Evolutionary conservation across 2,797 vertebrate genomes (phyloP), one percentile per base, ranked within the genome.

Genomic region (Fistularia tabacaria): DNA sequence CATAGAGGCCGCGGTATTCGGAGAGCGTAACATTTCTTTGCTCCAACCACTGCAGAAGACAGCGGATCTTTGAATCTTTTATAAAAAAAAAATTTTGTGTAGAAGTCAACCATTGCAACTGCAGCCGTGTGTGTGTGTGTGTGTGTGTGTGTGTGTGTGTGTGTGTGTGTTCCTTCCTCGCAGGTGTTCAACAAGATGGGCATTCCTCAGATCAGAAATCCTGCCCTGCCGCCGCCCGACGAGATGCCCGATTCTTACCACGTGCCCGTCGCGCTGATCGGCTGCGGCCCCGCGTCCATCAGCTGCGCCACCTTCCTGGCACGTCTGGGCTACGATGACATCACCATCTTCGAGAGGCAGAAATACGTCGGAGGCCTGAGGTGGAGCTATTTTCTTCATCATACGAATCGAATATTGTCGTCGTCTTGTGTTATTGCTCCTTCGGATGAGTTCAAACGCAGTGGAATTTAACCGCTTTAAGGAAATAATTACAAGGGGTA

Each of bases 111-210:
- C 25, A 25, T 25, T 25, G 25, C 25, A 25, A n/a, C 45, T 6
- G 13, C 2, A 46, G 6, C 13, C 14, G 14, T 41, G 6, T 10
- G 10, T n/a, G 7, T 11, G 38, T 15, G 15, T 36, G n/a, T 66
- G 9, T 57, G 14, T 12, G 3, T 37, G n/a, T 12, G 10, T 58
- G 53, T 48, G 38, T 62, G n/a, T 66, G 9, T 57, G 14, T 12
- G 3, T 37, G n/a, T 12, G 10, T 58, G 53, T 48, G 38, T 62
- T n/a, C n/a, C n/a, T n/a, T n/a, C 11, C 57, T 62, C 6, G 8
- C 71, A 98, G 96, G 89, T 98, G 25, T 98, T 98, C 74, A 94
- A 92, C 86, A 92, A 91, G 71, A 98, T 98, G 94, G 93, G 93
- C 50, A 93, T 98, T 53, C 87, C 93, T 75, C 95, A 98, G 71